Percentiles rank a stretch among this genome's conserved stretches.
phyloP scores from a whole-genome alignment of 2,888 invertebrate species.

The Deilephila porcellus region DNA sequence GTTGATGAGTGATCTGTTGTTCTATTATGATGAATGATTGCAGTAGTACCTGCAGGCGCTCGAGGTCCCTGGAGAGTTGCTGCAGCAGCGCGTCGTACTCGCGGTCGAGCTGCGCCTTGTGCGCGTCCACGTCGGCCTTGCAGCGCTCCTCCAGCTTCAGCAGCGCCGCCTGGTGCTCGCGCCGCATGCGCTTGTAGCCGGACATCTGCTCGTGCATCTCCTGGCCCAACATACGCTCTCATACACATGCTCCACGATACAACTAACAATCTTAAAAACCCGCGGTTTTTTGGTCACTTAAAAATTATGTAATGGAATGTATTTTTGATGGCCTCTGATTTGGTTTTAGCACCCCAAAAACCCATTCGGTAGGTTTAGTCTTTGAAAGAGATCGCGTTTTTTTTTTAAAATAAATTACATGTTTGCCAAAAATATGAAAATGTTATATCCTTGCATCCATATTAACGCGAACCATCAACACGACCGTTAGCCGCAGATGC shows the following conservation, averaged over 20 bases:
- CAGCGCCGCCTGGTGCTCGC: slow-evolving; percentile 98
- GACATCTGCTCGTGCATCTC: slow-evolving; percentile 99
- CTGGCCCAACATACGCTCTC: slow-evolving; percentile 74
- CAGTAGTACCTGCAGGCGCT: slow-evolving; percentile 88
- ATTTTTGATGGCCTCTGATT: background rate
- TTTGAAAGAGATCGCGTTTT: no score
- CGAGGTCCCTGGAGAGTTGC: slow-evolving; percentile 96
- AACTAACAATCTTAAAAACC: no score
- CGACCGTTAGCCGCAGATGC: no score
- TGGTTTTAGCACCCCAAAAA: no score
- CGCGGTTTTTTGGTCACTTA: background rate
- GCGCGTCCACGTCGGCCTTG: slow-evolving; percentile 98
- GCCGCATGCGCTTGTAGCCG: slow-evolving; percentile 98
- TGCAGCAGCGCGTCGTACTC: slow-evolving; percentile 97
- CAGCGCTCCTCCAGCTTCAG: slow-evolving; percentile 97
- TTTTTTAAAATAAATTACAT: no score
- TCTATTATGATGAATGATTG: no score
- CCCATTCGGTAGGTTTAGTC: background rate
- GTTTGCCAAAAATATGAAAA: no score
- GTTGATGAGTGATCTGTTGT: no score
- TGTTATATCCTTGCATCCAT: no score
- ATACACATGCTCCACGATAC: background rate
- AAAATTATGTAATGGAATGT: background rate
- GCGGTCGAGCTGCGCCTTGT: slow-evolving; percentile 97
- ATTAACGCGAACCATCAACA: no score